Evolutionary conservation across 2,113 vertebrate genomes (phyloP).

Genomic region (Heteronetta atricapilla): DNA sequence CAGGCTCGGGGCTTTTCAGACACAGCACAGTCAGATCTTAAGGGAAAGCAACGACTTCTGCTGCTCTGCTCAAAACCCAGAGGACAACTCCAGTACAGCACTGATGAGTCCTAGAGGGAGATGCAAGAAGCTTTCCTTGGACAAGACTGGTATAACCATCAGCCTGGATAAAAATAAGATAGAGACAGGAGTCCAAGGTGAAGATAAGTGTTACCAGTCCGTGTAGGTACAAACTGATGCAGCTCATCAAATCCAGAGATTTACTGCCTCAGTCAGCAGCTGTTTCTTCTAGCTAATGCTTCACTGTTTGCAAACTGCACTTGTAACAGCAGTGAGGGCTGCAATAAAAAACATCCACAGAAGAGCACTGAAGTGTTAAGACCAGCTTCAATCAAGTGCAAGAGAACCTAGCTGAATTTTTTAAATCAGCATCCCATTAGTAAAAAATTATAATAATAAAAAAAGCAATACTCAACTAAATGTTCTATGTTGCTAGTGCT

Average conservation of each 20-base stretch:
- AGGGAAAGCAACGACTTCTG: background rate
- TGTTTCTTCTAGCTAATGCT: background rate
- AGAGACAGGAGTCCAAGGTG: background rate
- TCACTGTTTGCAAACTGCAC: background rate
- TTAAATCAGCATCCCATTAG: background rate
- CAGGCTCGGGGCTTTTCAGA: background rate
- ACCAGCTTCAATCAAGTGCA: background rate
- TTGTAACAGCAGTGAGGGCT: background rate
- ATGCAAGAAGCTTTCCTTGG: background rate
- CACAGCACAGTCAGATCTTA: background rate
- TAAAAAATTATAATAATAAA: background rate
- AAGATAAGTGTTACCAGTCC: background rate
- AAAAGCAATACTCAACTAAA: background rate
- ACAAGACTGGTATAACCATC: background rate
- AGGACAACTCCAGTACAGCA: background rate
- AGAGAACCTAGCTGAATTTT: background rate
- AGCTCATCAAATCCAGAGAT: background rate
- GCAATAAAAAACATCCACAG: background rate
- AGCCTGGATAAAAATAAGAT: background rate
- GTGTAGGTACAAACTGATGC: background rate
- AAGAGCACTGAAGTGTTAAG: background rate
- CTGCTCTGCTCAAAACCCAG: background rate
- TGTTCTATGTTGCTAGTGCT: background rate
- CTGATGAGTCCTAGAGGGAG: background rate
- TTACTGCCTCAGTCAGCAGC: background rate